Conservation (phyloP, 2,888 invertebrate genomes). For the Prosopocoilus inquinatus region DNA sequence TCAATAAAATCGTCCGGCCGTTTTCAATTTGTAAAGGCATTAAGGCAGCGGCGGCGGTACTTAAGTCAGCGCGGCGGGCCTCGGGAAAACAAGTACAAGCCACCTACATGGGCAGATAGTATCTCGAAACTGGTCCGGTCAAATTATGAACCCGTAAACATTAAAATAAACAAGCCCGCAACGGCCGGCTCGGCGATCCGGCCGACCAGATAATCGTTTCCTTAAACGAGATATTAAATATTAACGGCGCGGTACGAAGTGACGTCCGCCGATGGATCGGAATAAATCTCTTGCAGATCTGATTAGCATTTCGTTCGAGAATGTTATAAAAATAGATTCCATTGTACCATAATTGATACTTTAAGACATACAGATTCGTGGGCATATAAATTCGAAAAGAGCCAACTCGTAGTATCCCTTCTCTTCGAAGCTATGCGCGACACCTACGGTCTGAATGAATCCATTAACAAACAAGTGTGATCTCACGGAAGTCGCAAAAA, state of each 20-base stretch:
- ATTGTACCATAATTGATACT: too few relatives aligned
- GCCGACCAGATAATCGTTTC: constrained; percentile 20
- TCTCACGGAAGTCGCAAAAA: too few relatives aligned
- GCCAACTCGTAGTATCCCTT: too few relatives aligned
- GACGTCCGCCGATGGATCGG: too few relatives aligned
- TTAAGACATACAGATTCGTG: too few relatives aligned
- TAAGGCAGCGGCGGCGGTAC: constrained; percentile 38
- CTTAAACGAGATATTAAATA: constrained; percentile 8
- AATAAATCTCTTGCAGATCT: too few relatives aligned
- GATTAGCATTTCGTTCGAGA: too few relatives aligned
- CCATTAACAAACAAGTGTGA: too few relatives aligned
- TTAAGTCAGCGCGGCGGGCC: constrained; percentile 37
- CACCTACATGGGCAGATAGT: constrained; percentile 45
- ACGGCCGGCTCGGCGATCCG: constrained; percentile 24
- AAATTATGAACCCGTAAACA: constrained; percentile 46
- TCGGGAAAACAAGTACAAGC: constrained; percentile 43
- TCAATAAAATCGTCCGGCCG: constrained; percentile 27
- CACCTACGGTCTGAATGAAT: too few relatives aligned
- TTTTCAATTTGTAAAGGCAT: constrained; percentile 44
- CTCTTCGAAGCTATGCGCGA: too few relatives aligned
- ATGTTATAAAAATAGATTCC: too few relatives aligned
- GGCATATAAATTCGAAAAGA: too few relatives aligned
- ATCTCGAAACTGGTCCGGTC: constrained; percentile 42
- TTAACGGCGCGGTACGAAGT: not conserved
- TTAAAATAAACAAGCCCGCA: constrained; percentile 41